phyloP scores from a whole-genome alignment of 2,888 invertebrate species.

The Rosalia funebris region DNA sequence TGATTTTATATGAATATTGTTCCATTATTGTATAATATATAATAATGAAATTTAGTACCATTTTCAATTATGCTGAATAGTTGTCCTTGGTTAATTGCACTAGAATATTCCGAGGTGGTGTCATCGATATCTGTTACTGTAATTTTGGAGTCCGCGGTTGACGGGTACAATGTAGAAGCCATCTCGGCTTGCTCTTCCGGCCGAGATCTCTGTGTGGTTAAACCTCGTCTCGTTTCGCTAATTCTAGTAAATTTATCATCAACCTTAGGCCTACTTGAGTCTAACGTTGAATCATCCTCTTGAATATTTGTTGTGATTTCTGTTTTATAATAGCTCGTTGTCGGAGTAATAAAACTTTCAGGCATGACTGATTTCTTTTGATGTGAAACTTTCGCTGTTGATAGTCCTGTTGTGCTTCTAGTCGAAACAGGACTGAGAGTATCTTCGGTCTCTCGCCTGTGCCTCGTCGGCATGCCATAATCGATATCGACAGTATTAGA shows the following conservation, averaged over 20 bases:
- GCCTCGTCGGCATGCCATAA: conserved; percentile 61
- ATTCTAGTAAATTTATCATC: conserved; percentile 36
- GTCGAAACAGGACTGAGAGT: conserved; percentile 54
- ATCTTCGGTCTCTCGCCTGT: conserved; percentile 62
- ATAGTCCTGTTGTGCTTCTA: conserved; percentile 47
- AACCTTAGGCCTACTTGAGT: conserved; percentile 38
- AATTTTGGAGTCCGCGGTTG: conserved; percentile 42
- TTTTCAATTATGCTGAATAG: conserved; percentile 63
- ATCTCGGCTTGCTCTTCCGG: conserved; percentile 44
- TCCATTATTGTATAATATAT: too few relatives aligned
- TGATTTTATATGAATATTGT: too few relatives aligned
- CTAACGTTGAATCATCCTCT: conserved; percentile 40
- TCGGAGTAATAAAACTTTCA: conserved; percentile 22
- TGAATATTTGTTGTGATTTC: conserved; percentile 41
- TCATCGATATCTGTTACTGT: conserved; percentile 29
- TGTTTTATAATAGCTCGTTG: conserved; percentile 41
- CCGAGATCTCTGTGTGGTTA: conserved; percentile 38
- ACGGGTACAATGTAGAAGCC: conserved; percentile 25
- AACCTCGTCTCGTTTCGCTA: conserved; percentile 34
- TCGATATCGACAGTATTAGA: conserved; percentile 61
- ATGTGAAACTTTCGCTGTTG: conserved; percentile 16
- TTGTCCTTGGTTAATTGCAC: conserved; percentile 63
- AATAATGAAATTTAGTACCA: conserved; percentile 43
- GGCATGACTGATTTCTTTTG: conserved; percentile 18
- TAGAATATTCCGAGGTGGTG: conserved; percentile 56